Evolutionary conservation across 2,888 invertebrate genomes (phyloP), one percentile per base, ranked within the genome.

Genomic region (Oxyteleia sp.): DNA sequence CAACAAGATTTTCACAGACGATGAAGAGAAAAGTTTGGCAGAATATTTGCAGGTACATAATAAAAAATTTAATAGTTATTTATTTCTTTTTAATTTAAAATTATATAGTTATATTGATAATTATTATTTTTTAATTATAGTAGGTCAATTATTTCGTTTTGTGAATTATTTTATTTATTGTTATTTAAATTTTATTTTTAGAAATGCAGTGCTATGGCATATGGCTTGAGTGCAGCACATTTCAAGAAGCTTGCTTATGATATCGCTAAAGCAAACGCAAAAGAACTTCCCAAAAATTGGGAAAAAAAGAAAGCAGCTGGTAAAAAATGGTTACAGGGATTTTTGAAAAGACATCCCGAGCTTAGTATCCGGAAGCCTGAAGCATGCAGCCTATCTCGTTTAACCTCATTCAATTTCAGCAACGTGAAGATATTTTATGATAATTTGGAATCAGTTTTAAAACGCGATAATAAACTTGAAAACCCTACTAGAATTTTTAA

Each of bases 401-500:
- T 80, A n/a, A 74, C 80, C n/a, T 80, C 74, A 4, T 74, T 80
- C n/a, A 80, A 80, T 29, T 68, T 61, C 20, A 57, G 29, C 47
- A 66, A 80, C 66, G 66, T 66, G 10, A 47, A 72, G 26, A 55
- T 72, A 16, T 80, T 80, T 80, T 80, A 49, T 32, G 2, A 29
- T 8, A 80, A 74, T 41, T n/a, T 80, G 15, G 3, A 57, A 72
- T 32, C n/a, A 38, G 13, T 80, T 47, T 35, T 51, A 2, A 43
- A 66, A 7, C 32, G 29, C 4, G 10, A 49, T 3, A 55, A 55
- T 5, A 26, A 26, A 41, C 57, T 80, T 0, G 51, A 69, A 72
- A 53, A 87, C 51, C 82, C 88, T 8, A 61, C 80, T 8, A 79
- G 87, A n/a, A 88, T 90, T 11, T 91, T 82, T 55, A 92, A 91